Conservation (phyloP, 2,888 invertebrate species). For the Eupithecia dodoneata region DNA sequence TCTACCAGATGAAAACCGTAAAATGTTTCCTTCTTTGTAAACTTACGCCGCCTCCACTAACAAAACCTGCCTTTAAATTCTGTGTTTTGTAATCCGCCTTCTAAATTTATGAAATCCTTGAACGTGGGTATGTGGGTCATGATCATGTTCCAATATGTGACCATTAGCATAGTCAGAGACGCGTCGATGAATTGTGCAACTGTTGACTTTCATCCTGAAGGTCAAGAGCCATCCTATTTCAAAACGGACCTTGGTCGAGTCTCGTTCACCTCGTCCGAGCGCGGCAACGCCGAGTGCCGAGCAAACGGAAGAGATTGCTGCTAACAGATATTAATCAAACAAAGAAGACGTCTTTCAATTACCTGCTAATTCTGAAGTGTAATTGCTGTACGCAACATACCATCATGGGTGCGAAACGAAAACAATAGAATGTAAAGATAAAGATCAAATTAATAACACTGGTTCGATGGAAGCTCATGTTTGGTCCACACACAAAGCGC, state of each 20-base stretch:
- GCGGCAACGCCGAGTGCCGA: conserved; percentile 63
- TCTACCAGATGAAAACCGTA: conserved; percentile 6
- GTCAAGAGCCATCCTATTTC: conserved; percentile 84
- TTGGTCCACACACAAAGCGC: conserved; percentile 60
- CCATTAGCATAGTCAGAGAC: conserved; percentile 79
- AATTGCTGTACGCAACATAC: conserved; percentile 49
- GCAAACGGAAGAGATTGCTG: conserved; percentile 76
- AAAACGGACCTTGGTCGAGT: conserved; percentile 80
- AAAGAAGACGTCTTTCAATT: conserved; percentile 59
- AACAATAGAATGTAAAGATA: conserved; percentile 54
- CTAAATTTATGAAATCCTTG: conserved; percentile 84
- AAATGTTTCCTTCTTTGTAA: conserved; percentile 47
- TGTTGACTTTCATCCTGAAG: conserved; percentile 84
- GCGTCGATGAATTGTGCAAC: conserved; percentile 77
- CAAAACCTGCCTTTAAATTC: conserved; percentile 72
- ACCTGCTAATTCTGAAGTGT: conserved; percentile 50
- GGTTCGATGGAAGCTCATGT: conserved; percentile 53
- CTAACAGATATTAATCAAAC: conserved; percentile 72
- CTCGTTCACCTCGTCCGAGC: conserved; percentile 77
- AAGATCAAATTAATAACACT: conserved; percentile 51
- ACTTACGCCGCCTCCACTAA: conserved; percentile 63
- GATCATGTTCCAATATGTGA: conserved; percentile 78
- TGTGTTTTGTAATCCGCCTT: conserved; percentile 80
- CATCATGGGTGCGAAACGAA: conserved; percentile 44
- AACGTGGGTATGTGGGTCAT: conserved; percentile 81